phyloP scores from a whole-genome alignment of 2,888 invertebrate species.

The Rhopalosiphum nymphaeae region DNA sequence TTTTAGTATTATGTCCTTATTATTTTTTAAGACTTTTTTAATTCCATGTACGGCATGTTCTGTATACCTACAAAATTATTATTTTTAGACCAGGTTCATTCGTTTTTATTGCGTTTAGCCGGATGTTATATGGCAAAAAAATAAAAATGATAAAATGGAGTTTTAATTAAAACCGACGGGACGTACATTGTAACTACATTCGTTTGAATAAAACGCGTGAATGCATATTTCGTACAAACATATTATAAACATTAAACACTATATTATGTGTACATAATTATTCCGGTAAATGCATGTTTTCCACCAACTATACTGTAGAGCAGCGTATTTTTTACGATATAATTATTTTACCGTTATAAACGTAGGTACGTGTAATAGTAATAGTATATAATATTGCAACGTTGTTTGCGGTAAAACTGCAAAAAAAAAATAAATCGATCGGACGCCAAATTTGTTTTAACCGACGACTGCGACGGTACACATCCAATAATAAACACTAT shows the following conservation, averaged over 20 bases:
- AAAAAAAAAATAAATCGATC: neutral
- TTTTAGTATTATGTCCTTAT: neutral
- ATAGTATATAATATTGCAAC: neutral
- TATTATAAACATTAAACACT: neutral
- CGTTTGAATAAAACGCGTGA: neutral
- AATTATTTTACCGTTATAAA: neutral
- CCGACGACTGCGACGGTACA: neutral
- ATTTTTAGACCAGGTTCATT: neutral
- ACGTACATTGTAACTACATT: neutral
- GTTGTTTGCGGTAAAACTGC: neutral
- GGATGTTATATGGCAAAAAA: neutral
- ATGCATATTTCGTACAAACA: neutral
- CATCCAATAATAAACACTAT: neutral
- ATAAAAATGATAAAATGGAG: constrained; percentile 19
- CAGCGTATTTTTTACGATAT: neutral
- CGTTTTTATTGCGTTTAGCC: neutral
- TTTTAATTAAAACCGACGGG: constrained; percentile 12
- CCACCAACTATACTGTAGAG: neutral
- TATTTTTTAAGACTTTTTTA: neutral
- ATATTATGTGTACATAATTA: neutral
- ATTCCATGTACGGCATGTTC: neutral
- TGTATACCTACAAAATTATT: neutral
- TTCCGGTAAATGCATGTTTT: neutral
- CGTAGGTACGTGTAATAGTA: neutral
- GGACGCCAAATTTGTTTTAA: neutral